Evolutionary conservation across 30 jellyfish, hydroid and myxozoan genomes (phyloP).

Genomic region (Morbakka virulenta): DNA sequence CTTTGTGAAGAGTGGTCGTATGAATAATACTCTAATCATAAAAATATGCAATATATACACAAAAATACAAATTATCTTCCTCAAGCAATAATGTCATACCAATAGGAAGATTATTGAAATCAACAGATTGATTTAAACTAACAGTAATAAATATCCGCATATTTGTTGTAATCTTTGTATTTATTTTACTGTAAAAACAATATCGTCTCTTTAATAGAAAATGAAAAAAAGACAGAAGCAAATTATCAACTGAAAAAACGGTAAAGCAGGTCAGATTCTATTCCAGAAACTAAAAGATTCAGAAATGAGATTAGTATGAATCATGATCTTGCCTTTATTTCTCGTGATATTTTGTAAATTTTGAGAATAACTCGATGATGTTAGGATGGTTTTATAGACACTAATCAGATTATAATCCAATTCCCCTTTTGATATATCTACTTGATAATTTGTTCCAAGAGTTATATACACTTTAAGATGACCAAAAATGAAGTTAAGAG

Average conservation of each 20-base stretch:
- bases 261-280: constrained; percentile 13
- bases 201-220: constrained; percentile 13
- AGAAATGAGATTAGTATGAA: constrained; percentile 20
- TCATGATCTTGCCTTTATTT: not conserved
- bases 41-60: no score
- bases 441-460: constrained; percentile 21
- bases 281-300: not conserved
- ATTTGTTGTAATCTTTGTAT: constrained; percentile 1
- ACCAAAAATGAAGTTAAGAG: not conserved
- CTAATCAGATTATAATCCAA: constrained; percentile 15
- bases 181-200: not conserved
- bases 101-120: constrained; percentile 10
- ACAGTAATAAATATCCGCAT: not conserved
- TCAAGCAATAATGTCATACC: not conserved
- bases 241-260: no score
- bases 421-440: constrained; percentile 5
- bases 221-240: constrained; percentile 7
- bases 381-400: not conserved
- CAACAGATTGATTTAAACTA: constrained; percentile 2
- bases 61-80: no score
- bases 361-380: not conserved
- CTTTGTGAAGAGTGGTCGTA: no score
- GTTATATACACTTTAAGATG: constrained; percentile 1
- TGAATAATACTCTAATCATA: no score
- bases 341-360: constrained; percentile 6